Conservation (phyloP, 2,113 vertebrate genomes). For the Catharus bicknelli region DNA sequence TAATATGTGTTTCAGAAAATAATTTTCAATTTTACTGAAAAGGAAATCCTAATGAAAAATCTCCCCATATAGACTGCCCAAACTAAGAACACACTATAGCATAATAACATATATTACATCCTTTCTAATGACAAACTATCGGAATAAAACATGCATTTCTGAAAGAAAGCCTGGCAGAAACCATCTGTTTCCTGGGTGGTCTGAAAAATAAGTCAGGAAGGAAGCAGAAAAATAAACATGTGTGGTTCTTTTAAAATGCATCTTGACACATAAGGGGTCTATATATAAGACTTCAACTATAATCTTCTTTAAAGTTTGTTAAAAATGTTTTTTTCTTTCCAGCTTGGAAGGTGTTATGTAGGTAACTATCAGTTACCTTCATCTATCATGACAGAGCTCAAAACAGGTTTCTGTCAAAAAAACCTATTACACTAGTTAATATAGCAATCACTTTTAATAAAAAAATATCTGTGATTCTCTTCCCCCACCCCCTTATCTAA, state of each 20-base stretch:
- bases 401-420: not conserved
- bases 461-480: not conserved
- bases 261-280: not conserved
- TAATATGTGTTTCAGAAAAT: slow-evolving; percentile 8
- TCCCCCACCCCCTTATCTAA: rapidly evolving
- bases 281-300: not conserved
- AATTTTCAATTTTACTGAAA: slow-evolving; percentile 34
- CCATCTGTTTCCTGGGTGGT: not conserved
- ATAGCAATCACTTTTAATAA: not conserved
- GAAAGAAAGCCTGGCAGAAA: not conserved
- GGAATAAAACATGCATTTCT: not conserved
- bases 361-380: not conserved
- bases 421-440: not conserved
- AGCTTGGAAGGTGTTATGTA: not conserved
- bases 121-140: not conserved
- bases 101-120: not conserved
- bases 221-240: not conserved
- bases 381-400: not conserved
- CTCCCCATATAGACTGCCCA: not conserved
- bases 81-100: not conserved
- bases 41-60: slow-evolving; percentile 2
- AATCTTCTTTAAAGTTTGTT: not conserved
- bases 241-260: not conserved
- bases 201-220: not conserved
- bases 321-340: not conserved